These are phyloP conservation scores for Bubo bubo DNA, from an alignment of 2,113 vertebrate genomes.

Conservation along the genomic window DNA sequence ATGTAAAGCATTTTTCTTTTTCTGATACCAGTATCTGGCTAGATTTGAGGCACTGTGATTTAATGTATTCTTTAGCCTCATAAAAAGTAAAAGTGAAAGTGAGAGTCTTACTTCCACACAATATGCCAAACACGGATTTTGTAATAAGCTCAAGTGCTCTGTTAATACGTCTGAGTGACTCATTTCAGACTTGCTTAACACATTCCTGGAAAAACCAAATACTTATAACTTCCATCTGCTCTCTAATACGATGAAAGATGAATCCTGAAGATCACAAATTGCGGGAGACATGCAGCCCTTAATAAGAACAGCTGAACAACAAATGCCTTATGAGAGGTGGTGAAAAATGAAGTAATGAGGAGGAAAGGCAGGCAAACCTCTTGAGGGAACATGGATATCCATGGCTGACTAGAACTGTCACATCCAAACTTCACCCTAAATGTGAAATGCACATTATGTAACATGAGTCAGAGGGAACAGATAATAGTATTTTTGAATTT, in stretches of 20 bases:
- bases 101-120: background rate
- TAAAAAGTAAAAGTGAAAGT: slow-evolving; percentile 25
- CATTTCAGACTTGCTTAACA: slow-evolving; percentile 65
- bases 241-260: slow-evolving; percentile 58
- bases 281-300: background rate
- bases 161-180: slow-evolving; percentile 37
- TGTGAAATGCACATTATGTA: slow-evolving; percentile 6
- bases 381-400: slow-evolving; percentile 6
- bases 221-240: slow-evolving; percentile 62
- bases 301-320: slow-evolving; percentile 53
- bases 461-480: background rate
- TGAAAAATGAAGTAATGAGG: slow-evolving; percentile 56
- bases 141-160: slow-evolving; percentile 16
- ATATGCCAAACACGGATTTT: background rate
- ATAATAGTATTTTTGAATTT: background rate
- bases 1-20: background rate
- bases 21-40: background rate
- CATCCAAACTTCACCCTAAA: background rate
- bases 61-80: background rate
- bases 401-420: slow-evolving; percentile 51
- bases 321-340: slow-evolving; percentile 42
- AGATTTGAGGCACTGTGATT: background rate
- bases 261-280: slow-evolving; percentile 54
- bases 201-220: slow-evolving; percentile 35
- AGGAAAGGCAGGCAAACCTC: slow-evolving; percentile 49